Base-by-base conservation (phyloP, 2,797 vertebrate genomes). In the Sebastiscus albofasciatus region DNA sequence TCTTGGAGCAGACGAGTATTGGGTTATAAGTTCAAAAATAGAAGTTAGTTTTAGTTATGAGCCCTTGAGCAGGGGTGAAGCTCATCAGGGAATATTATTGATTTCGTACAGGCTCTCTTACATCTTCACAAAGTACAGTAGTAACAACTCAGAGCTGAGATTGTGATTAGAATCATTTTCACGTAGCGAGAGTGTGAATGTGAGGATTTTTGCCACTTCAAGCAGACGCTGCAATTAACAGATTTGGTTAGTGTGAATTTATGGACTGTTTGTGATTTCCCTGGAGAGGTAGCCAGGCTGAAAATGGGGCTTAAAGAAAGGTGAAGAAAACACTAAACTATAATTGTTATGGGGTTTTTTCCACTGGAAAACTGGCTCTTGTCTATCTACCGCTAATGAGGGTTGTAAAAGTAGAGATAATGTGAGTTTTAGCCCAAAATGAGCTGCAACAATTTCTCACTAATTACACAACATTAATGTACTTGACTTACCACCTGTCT, bases 21-120 rank as follows among this genome's bases (percentile, higher is more conserved):
- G 22, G 64, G 36, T 66, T 42, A 18, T 31, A 46, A 42, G 14
- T 66, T 42, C 64, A 27, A 14, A 66, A 46, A 46, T 46, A 18
- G 6, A 26, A 16, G 13, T 26, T 13, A 54, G 46, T 64, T 82
- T 52, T 18, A 31, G 67, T 26, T 26, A 71, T 3, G 20, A 75
- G n/a, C 74, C 66, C 26, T 66, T 65, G 42, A 72, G 54, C 55
- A 10, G 72, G 76, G 60, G 71, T 73, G 52, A 81, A 72, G 49
- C 65, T 72, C 82, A 72, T 72, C 64, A 55, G 54, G 52, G 67
- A 27, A 39, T 70, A 16, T 42, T 58, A 84, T 71, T 72, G 81
- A 91, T 89, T 88, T 80, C 86, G 80, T 42, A 72, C 64, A 69
- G 64, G 36, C 27, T 79, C 49, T 49, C 67, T 24, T 3, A 78